Conservation (phyloP, 2,113 vertebrate genomes). For the Neolamprologus fasciatus region DNA sequence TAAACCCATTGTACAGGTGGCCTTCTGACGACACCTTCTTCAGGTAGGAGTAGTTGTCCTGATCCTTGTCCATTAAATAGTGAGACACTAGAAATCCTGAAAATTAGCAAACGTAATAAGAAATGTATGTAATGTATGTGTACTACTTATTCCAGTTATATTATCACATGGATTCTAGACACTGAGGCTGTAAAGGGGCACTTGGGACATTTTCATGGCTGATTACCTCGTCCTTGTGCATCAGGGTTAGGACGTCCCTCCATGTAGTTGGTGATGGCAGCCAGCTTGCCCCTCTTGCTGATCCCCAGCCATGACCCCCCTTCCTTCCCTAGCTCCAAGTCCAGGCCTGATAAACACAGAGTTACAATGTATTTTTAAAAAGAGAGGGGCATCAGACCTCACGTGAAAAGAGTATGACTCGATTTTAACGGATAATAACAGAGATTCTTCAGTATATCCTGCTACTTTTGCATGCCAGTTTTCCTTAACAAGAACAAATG, state of each 20-base stretch:
- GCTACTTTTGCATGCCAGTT: background rate
- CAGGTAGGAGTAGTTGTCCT: constrained; percentile 88
- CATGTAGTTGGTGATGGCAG: constrained; percentile 91
- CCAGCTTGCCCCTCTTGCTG: constrained; percentile 85
- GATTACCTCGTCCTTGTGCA: constrained; percentile 84
- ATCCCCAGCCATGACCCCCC: constrained; percentile 95
- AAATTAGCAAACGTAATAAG: background rate
- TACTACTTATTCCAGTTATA: background rate
- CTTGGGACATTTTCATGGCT: background rate
- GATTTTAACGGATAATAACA: background rate
- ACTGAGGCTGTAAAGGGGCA: background rate
- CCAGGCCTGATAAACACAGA: constrained; percentile 76
- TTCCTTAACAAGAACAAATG: background rate
- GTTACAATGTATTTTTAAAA: background rate
- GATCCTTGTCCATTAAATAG: constrained; percentile 79
- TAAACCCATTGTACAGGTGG: constrained; percentile 94
- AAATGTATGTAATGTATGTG: background rate
- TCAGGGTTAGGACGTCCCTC: constrained; percentile 75
- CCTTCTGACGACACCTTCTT: constrained; percentile 86
- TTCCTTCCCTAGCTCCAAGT: constrained; percentile 89
- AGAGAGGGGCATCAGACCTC: background rate
- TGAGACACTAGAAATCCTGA: constrained; percentile 87
- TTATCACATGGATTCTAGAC: background rate
- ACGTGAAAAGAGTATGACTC: background rate
- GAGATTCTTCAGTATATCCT: fast-evolving